Conservation (phyloP, 64 coral and sea anemone species). For the Montipora efflorescens region DNA sequence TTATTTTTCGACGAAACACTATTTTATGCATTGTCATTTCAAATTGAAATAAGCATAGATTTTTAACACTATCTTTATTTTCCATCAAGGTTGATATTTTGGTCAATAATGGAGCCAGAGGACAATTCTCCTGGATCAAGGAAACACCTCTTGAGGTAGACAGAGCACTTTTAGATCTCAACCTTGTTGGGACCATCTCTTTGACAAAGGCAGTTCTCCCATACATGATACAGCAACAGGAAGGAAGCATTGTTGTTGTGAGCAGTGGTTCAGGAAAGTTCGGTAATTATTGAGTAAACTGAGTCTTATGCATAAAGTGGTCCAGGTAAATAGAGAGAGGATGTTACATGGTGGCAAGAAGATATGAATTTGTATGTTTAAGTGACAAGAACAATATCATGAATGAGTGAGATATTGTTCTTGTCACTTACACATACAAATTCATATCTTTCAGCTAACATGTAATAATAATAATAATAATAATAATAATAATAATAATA, state of each 20-base stretch:
- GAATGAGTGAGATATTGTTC: too few species aligned
- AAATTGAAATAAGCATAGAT: too few species aligned
- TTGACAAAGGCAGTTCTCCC: slow-evolving; percentile 83
- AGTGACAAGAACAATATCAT: too few species aligned
- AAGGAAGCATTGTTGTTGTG: slow-evolving; percentile 80
- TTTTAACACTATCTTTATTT: too few species aligned
- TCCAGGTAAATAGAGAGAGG: not conserved
- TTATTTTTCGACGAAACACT: too few species aligned
- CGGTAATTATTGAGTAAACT: not conserved
- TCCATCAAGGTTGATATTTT: slow-evolving; percentile 60
- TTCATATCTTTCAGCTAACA: too few species aligned
- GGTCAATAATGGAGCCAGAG: slow-evolving; percentile 73
- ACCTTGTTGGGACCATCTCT: slow-evolving; percentile 81
- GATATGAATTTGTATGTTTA: not conserved
- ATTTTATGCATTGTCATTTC: too few species aligned
- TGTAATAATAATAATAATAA: too few species aligned
- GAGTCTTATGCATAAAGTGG: not conserved
- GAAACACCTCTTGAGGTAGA: slow-evolving; percentile 74
- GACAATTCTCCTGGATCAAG: slow-evolving; percentile 39
- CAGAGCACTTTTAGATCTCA: slow-evolving; percentile 62
- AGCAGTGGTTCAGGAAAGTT: slow-evolving; percentile 78
- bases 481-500: too few species aligned
- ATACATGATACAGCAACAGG: slow-evolving; percentile 70
- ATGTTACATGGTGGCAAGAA: too few species aligned
- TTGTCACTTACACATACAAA: too few species aligned